phyloP scores from a whole-genome alignment of 2,797 vertebrate genomes.

The Sebastes itinus region DNA sequence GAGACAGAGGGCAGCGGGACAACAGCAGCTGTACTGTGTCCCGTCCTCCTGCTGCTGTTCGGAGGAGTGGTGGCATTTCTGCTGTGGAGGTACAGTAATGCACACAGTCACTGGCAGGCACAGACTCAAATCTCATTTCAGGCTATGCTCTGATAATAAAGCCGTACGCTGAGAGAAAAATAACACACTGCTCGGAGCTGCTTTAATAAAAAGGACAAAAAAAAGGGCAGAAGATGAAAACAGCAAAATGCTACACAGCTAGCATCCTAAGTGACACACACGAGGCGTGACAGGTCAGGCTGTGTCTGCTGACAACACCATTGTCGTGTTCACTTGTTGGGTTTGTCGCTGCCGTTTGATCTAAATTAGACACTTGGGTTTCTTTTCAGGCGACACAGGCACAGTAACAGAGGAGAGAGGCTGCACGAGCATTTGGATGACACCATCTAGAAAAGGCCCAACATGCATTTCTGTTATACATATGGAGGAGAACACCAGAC shows the following conservation, averaged over 20 bases:
- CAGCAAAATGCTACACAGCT: not conserved
- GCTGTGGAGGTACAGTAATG: constrained; percentile 78
- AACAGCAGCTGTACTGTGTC: constrained; percentile 59
- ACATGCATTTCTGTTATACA: not conserved
- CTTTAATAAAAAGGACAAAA: not conserved
- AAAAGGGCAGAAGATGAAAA: constrained; percentile 19
- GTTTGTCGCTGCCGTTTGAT: constrained; percentile 37
- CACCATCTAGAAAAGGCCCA: constrained; percentile 45
- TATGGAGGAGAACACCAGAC: constrained; percentile 24
- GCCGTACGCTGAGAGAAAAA: constrained; percentile 18
- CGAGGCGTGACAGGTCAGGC: constrained; percentile 26
- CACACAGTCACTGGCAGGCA: constrained; percentile 11
- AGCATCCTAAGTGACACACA: constrained; percentile 18
- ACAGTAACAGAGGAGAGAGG: constrained; percentile 59
- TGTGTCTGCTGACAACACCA: constrained; percentile 46
- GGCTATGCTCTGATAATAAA: constrained; percentile 40
- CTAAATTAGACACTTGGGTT: constrained; percentile 29
- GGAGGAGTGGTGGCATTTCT: constrained; percentile 71
- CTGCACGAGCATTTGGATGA: constrained; percentile 72
- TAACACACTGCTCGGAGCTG: constrained; percentile 8
- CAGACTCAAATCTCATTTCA: constrained; percentile 58
- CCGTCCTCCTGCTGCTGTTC: constrained; percentile 65
- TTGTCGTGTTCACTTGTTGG: constrained; percentile 27
- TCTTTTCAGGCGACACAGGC: constrained; percentile 66
- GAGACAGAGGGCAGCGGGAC: constrained; percentile 50